Evolutionary conservation across 1,140 invertebrate genomes (phyloP), one percentile per base, ranked within the genome.

Genomic region (Caerostris darwini): DNA sequence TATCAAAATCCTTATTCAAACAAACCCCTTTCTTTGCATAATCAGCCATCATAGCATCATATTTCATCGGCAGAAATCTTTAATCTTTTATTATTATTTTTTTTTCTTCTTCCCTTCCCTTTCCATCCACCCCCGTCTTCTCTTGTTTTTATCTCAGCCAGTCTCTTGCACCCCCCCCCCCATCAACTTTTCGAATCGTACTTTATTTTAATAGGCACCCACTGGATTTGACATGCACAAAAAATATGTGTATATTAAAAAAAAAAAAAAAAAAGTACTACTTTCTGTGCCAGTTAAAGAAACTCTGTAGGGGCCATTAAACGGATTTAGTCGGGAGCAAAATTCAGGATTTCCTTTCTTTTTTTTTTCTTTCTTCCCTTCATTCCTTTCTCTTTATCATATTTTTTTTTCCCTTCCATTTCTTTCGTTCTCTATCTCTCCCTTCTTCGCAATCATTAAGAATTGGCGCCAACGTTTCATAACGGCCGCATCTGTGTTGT

Each of bases 161-260:
- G 64, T 14, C 82, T 17, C 50, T 50, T 6, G 10, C 54, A 71
- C 54, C 64, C 83, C 19, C 53, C 57, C 14, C 67, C 86, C 86
- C 86, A 88, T 88, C 86, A 77, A 87, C 69, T 88, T 67, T 88
- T 94, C 92, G 69, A 94, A 54, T 94, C 92, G 92, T 94, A 94
- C 92, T 94, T 94, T 94, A 94, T 94, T 94, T 94, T 94, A 94
- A 94, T 94, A 94, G 92, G 92, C 85, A 89, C 92, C 92, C 92
- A 67, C 19, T 94, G 92, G 92, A 88, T 94, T 94, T 94, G 92
- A 94, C 92, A 94, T 94, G 86, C 85, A 94, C 69, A 94, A 94
- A 94, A 94, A 94, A 94, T 94, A 89, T 94, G 92, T 94, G 92
- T 94, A 94, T 94, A 94, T 94, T 94, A 93, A 88, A 94, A 94